phyloP scores from a whole-genome alignment of 2,888 invertebrate genomes.

The Plebejus argus region DNA sequence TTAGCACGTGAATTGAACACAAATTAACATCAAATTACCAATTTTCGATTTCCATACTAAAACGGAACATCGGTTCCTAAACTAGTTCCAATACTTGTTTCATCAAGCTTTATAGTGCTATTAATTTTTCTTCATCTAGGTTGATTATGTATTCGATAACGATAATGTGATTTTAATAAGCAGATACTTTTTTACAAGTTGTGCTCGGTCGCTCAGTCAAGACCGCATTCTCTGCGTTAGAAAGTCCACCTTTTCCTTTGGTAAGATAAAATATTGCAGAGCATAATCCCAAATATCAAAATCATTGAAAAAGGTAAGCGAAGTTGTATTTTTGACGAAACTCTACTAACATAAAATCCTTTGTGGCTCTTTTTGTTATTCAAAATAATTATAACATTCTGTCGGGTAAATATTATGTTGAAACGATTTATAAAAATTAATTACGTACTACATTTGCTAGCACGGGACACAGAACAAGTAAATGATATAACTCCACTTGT shows the following conservation, averaged over 20 bases:
- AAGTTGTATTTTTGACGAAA: not conserved
- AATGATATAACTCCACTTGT: not conserved
- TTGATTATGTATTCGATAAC: slow-evolving; percentile 1
- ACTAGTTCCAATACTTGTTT: slow-evolving; percentile 22
- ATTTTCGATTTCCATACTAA: slow-evolving; percentile 17
- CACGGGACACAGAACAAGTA: not conserved
- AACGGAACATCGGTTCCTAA: not conserved
- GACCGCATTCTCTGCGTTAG: slow-evolving; percentile 1
- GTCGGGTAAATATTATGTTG: not conserved
- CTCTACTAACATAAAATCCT: too few species aligned
- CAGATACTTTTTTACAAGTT: not conserved
- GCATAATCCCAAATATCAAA: not conserved
- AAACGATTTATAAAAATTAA: not conserved
- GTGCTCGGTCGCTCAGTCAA: not conserved
- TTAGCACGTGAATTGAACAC: slow-evolving; percentile 18
- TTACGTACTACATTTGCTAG: not conserved
- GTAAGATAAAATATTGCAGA: not conserved
- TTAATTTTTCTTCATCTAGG: not conserved
- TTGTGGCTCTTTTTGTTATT: too few species aligned
- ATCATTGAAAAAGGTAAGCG: not conserved
- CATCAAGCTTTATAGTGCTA: slow-evolving; percentile 16
- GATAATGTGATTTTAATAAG: slow-evolving; percentile 5
- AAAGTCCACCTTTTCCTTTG: not conserved
- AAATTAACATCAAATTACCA: slow-evolving; percentile 12
- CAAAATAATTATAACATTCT: not conserved